Evolutionary conservation across 2,797 vertebrate species (phyloP).

Genomic region (Heliangelus exortis): DNA sequence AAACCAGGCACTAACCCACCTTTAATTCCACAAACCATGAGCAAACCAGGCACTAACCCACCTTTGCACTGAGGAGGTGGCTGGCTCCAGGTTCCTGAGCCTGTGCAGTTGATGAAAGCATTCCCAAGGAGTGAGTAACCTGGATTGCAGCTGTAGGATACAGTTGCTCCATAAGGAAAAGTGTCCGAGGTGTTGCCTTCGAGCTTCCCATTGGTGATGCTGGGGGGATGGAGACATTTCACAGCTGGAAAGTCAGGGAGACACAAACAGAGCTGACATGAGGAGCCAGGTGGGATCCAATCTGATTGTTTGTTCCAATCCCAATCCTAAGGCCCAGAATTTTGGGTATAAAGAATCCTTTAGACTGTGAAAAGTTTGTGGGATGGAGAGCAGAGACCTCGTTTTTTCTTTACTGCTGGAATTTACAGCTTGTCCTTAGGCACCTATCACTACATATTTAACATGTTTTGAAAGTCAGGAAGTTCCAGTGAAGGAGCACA

Average conservation of each 20-base stretch:
- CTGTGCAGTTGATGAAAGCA: slow-evolving; percentile 50
- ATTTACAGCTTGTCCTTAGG: background rate
- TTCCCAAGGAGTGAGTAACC: slow-evolving; percentile 65
- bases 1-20: too few species aligned
- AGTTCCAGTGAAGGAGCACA: background rate
- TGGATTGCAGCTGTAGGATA: slow-evolving; percentile 68
- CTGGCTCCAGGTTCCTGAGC: slow-evolving; percentile 70
- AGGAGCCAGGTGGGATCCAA: background rate
- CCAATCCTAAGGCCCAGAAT: slow-evolving; percentile 24
- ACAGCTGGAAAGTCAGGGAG: background rate
- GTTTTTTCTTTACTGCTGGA: background rate
- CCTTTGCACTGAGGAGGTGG: slow-evolving; percentile 66
- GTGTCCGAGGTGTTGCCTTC: background rate
- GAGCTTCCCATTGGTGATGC: slow-evolving; percentile 47
- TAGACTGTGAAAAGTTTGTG: background rate
- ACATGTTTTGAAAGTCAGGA: background rate
- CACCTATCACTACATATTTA: background rate
- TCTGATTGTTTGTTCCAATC: background rate
- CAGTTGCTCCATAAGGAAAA: slow-evolving; percentile 43
- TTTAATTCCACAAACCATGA: too few species aligned
- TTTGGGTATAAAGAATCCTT: background rate
- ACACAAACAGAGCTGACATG: background rate
- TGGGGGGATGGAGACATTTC: slow-evolving; percentile 35
- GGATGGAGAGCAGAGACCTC: background rate
- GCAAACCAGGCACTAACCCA: background rate